These are phyloP conservation scores for Pseudopodoces humilis DNA, from an alignment of 2,113 vertebrate genomes.

Conservation along the genomic window DNA sequence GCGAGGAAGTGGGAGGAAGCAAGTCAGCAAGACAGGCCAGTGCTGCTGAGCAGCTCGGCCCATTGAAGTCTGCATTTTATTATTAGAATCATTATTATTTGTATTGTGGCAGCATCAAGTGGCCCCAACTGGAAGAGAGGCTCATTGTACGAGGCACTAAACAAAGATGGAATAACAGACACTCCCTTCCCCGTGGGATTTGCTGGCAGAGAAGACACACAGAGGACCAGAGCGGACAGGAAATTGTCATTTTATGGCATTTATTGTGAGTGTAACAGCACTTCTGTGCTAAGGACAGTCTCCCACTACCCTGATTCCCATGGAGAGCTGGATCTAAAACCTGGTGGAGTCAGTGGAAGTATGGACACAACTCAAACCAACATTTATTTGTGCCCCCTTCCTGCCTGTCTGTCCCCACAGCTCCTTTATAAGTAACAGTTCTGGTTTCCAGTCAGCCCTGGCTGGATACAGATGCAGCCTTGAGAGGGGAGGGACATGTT, in stretches of 20 bases:
- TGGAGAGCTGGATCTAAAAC: not conserved
- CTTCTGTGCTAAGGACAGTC: not conserved
- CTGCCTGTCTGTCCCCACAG: not conserved
- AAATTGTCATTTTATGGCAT: conserved; percentile 29
- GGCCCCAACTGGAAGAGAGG: conserved; percentile 26
- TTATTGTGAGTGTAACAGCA: not conserved
- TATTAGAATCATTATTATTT: conserved; percentile 61
- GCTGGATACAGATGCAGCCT: not conserved
- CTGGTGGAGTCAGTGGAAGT: not conserved
- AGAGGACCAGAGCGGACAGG: conserved; percentile 7
- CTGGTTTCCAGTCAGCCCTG: not conserved
- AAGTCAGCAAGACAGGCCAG: conserved; percentile 41
- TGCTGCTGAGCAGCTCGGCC: conserved; percentile 9
- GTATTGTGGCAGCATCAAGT: conserved; percentile 41
- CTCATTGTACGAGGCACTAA: conserved; percentile 39
- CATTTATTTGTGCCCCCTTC: not conserved
- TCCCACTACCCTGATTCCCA: not conserved
- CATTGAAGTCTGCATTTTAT: conserved; percentile 56
- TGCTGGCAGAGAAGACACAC: conserved; percentile 6
- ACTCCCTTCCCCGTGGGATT: conserved; percentile 44
- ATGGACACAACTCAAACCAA: not conserved
- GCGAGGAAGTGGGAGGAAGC: conserved; percentile 53
- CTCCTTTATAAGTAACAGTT: not conserved
- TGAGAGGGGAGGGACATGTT: not conserved
- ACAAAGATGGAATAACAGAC: conserved; percentile 23